Evolutionary conservation across 2,888 invertebrate genomes (phyloP).

Genomic region (Alloplasta piceator): DNA sequence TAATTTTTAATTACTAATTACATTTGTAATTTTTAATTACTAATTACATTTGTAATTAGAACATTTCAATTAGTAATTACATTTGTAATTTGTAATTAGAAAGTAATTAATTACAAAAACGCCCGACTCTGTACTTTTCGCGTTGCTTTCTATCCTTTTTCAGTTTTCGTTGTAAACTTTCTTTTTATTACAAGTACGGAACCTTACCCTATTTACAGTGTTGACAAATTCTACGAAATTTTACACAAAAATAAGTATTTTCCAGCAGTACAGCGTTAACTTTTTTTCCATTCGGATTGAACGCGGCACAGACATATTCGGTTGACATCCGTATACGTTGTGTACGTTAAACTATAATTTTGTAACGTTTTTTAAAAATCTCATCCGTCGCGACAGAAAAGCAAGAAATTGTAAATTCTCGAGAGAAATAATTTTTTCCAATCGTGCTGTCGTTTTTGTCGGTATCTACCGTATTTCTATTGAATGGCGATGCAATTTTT

Average conservation of each 20-base stretch:
- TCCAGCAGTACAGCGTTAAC: conserved; percentile 64
- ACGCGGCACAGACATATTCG: conserved; percentile 48
- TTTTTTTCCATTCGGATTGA: conserved; percentile 58
- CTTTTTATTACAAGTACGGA: conserved; percentile 81
- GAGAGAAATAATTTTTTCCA: background rate
- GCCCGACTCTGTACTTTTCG: too few species aligned
- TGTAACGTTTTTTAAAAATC: conserved; percentile 2
- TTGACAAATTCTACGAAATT: conserved; percentile 77
- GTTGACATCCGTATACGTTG: conserved; percentile 30
- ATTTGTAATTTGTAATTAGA: too few species aligned
- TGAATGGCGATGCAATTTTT: background rate
- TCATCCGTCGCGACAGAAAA: background rate
- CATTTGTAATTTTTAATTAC: too few species aligned
- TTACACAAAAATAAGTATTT: conserved; percentile 80
- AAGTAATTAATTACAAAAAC: too few species aligned
- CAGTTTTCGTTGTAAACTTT: conserved; percentile 73
- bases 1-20: too few species aligned
- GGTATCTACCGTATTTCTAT: too few species aligned
- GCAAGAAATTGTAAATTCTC: too few species aligned
- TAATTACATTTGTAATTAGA: too few species aligned
- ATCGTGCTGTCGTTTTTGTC: too few species aligned
- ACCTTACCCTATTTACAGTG: conserved; percentile 79
- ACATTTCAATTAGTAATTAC: too few species aligned
- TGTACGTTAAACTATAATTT: conserved; percentile 24
- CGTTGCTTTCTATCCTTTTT: conserved; percentile 11